Base-by-base conservation (phyloP, 2,797 vertebrate genomes). In the Girardinus metallicus region DNA sequence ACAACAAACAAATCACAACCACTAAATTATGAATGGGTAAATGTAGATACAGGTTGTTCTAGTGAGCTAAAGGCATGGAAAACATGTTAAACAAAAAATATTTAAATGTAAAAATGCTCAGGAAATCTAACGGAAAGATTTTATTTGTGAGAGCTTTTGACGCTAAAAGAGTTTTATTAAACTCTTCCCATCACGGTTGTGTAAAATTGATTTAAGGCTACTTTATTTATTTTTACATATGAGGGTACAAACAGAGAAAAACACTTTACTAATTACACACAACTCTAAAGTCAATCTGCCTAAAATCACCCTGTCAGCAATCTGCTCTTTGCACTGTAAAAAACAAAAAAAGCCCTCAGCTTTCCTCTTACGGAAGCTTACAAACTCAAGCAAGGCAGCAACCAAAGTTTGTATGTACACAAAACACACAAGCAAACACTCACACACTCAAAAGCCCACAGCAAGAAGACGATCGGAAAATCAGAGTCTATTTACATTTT, bases 291-390 rank as follows among this genome's bases (percentile, higher is more conserved):
- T 77, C 75, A 34, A 57, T 83, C 70, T 34, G 71, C 23, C 36
- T 87, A 60, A 91, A 93, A 86, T 88, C 80, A 86, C 49, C 46
- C 26, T 34, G 86, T 95, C 93, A 95, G 94, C 94, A 90, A 80
- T 93, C 70, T 93, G 75, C 85, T 90, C 80, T 84, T 76, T 86
- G 64, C 85, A 92, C 74, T 90, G 90, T 94, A 93, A 94, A 94
- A 80, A 72, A 83, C 89, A 36, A 91, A 94, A 73, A 49, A 18
- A 49, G 1, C 7, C 83, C 91, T 92, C 87, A 94, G 87, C 85
- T 91, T 94, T 94, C 93, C 93, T 92, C 70, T 87, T 88, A 89
- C 87, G 92, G 91, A 95, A 94, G 90, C 83, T 89, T 76, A 91
- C 74, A 84, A 31, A 85, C 15, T 82, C 73, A 82, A 77, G 80